Base-by-base conservation (phyloP, 2,797 vertebrate species). In the Alcedo quadribrachys region DNA sequence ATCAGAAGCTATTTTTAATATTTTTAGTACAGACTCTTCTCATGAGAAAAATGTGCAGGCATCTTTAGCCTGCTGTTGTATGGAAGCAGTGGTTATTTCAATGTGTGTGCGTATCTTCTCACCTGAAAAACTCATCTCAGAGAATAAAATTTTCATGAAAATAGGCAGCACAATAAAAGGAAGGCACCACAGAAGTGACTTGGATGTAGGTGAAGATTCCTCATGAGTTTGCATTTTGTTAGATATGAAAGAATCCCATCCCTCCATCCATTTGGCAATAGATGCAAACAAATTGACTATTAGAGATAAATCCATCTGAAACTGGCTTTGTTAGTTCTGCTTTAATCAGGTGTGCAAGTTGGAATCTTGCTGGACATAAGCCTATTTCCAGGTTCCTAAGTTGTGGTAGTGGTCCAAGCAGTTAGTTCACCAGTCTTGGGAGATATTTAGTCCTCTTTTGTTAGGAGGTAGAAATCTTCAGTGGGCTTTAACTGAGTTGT, bases 201-300 rank as follows among this genome's bases (percentile, higher is more conserved):
- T 92, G 76, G 50, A 46, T 71, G 68, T 80, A 55, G n/a, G 24
- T 89, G 42, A 71, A 82, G 58, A 82, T 78, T 80, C 15, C 24
- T 87, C 3, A 0, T 81, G 75, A 67, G 62, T 95, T 89, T 94
- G 89, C 73, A 66, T 94, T 93, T 93, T 89, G 27, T 89, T 89
- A 89, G 68, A 87, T 81, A 85, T 89, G 46, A 94, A 95, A 83
- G 89, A 80, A 78, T 71, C 35, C 24, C 11, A 45, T 96, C 67
- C 37, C 57, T 96, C 65, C 21, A 16, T 81, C 11, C 24, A 30
- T 85, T 75, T 96, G 86, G 87, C 87, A 94, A 78, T 50, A 85
- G 66, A 85, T 54, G 12, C 46, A 61, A 57, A 33, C 62, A 32
- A 82, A 78, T 21, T 68, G 68, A n/a, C 68, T 90, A 5, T 58